phyloP scores from a whole-genome alignment of 2,113 vertebrate species.

The Arenaria interpres region DNA sequence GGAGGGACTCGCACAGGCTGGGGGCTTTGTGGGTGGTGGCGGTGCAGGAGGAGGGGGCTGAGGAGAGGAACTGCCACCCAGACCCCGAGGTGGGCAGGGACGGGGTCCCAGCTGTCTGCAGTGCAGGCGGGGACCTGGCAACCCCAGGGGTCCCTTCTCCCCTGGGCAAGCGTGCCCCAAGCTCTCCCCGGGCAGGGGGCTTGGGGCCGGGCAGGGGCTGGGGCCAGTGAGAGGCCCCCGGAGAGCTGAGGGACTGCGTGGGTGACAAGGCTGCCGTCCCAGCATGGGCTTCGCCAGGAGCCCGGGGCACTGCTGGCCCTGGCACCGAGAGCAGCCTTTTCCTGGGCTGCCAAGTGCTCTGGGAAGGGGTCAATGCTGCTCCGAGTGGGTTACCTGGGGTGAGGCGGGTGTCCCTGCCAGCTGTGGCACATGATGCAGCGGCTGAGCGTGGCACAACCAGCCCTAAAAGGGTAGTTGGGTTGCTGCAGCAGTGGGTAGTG shows the following conservation, averaged over 20 bases:
- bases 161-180: rapidly evolving
- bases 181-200: neutral
- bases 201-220: rapidly evolving
- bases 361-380: neutral
- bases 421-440: neutral
- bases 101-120: neutral
- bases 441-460: neutral
- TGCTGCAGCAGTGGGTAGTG: neutral
- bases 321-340: neutral
- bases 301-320: neutral
- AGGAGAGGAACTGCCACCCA: rapidly evolving
- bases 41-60: neutral
- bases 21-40: rapidly evolving
- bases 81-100: neutral
- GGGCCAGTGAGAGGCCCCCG: rapidly evolving
- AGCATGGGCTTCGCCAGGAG: rapidly evolving
- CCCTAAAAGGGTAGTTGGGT: no score
- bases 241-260: rapidly evolving
- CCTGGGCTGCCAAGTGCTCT: neutral
- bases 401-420: neutral
- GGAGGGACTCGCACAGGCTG: rapidly evolving
- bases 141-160: neutral
- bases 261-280: neutral
- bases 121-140: rapidly evolving
- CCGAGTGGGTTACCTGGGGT: rapidly evolving